These are phyloP conservation scores for Mesochorus sp. DNA, from an alignment of 2,888 invertebrate species.

Conservation along the genomic window DNA sequence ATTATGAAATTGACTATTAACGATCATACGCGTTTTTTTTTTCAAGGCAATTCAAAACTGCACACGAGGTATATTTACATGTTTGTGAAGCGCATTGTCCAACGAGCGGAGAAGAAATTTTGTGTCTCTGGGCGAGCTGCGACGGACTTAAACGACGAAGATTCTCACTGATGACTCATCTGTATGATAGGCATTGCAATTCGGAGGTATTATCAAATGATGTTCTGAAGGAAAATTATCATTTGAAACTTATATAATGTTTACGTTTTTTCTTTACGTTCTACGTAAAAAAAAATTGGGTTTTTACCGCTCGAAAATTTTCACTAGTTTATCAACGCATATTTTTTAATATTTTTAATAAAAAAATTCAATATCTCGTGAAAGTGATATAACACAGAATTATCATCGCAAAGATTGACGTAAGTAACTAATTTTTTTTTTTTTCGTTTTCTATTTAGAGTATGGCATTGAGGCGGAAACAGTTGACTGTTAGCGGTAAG, in stretches of 20 bases:
- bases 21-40: conserved; percentile 63
- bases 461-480: conserved; percentile 78
- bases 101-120: conserved; percentile 87
- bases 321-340: no score
- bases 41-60: conserved; percentile 87
- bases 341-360: no score
- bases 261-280: no score
- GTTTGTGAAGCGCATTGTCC: conserved; percentile 94
- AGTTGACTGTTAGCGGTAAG: conserved; percentile 78
- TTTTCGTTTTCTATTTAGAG: conserved; percentile 65
- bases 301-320: no score
- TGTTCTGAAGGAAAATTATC: no score
- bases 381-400: neutral
- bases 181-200: conserved; percentile 97
- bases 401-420: neutral
- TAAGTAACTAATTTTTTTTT: conserved; percentile 1
- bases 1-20: conserved; percentile 32
- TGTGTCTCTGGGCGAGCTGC: conserved; percentile 95
- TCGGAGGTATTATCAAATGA: conserved; percentile 88
- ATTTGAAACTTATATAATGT: no score
- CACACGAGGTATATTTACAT: conserved; percentile 93
- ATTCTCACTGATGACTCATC: conserved; percentile 98
- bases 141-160: conserved; percentile 94
- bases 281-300: no score
- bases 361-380: no score